Evolutionary conservation across 2,797 vertebrate species (phyloP), one percentile per base, ranked within the genome.

Genomic region (Anguilla anguilla): DNA sequence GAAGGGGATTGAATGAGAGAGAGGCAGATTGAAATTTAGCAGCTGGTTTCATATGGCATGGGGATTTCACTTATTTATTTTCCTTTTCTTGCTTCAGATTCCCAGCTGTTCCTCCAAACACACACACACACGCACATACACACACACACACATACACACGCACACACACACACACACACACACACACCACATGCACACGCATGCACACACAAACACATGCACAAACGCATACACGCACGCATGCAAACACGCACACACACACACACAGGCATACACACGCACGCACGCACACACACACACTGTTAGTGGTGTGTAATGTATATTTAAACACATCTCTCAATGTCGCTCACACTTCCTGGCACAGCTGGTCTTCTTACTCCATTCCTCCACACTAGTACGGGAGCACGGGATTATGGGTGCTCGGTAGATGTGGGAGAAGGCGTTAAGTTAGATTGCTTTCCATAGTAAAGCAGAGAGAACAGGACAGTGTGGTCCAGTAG

Each of bases 81-180:
- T 57, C 11, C 25, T 39, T 74, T 74, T 17, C 3, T 43, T 39
- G 31, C 72, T 77, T 25, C 57, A 46, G 7, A 61, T 6, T 49
- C 3, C 1, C 28, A 39, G 46, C 61, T 64, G 15, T 61, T 17
- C 15, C 77, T 31, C 77, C 49, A 49, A 61, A 39, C 77, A 89
- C 85, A 87, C 67, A 57, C 39, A 84, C 35, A 55, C 51, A 86
- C 79, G 61, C 86, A 81, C 46, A 81, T 43, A 74, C 67, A 87
- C 61, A 87, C 74, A 85, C 46, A 72, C 67, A 82, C 81, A 67
- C 15, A 43, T 1, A 61, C 59, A n/a, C 28, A 61, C 59, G 49
- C 10, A 88, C 9, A n/a, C 61, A 86, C 64, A 72, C 9, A 74
- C 51, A 87, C 39, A 28, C 55, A 74, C 28, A 86, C 61, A 31